These are phyloP conservation scores for Mormyrops attenuatus DNA, from an alignment of 2,797 vertebrate genomes.

Conservation along the genomic window DNA sequence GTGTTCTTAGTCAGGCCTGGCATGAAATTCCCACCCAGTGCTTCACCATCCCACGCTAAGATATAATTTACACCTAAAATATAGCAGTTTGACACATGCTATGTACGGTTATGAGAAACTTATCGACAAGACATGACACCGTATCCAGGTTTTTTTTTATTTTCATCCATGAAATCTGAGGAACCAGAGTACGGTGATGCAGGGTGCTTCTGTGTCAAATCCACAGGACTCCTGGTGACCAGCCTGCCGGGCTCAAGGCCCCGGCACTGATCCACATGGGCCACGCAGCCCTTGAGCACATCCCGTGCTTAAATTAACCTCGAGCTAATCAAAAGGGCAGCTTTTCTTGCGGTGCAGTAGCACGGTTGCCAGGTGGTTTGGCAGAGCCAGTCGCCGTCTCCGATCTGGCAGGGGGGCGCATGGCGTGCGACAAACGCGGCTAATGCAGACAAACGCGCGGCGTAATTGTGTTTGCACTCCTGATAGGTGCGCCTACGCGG, in stretches of 20 bases:
- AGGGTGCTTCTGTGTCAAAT: neutral
- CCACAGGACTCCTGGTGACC: neutral
- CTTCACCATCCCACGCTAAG: neutral
- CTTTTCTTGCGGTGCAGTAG: constrained; percentile 18
- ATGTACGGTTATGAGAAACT: neutral
- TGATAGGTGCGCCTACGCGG: constrained; percentile 39
- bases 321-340: constrained; percentile 25
- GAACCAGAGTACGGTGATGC: neutral
- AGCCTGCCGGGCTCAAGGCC: neutral
- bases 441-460: constrained; percentile 49
- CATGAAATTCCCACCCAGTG: neutral
- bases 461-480: constrained; percentile 43
- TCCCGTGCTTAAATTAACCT: neutral
- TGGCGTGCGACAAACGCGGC: constrained; percentile 27
- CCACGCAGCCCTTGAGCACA: neutral
- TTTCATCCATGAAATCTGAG: neutral
- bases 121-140: neutral
- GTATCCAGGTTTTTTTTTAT: neutral
- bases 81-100: neutral
- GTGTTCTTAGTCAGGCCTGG: neutral
- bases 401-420: constrained; percentile 25
- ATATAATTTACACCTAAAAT: neutral
- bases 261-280: neutral
- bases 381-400: constrained; percentile 26
- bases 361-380: constrained; percentile 33